Evolutionary conservation across 2,113 vertebrate genomes (phyloP).

Genomic region (Thinocorus orbignyianus): DNA sequence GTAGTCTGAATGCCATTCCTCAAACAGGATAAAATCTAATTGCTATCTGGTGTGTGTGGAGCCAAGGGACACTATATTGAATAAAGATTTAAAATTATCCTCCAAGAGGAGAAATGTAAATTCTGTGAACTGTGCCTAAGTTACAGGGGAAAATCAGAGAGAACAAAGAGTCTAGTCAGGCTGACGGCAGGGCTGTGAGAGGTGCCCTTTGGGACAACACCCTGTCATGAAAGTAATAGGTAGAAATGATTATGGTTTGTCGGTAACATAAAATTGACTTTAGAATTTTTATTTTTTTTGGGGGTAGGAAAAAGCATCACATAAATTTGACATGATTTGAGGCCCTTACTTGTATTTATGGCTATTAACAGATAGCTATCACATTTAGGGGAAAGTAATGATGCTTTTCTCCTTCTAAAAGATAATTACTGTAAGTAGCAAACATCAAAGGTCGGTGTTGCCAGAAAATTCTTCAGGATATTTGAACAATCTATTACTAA

Average conservation of each 20-base stretch:
- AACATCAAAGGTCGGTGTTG: not conserved
- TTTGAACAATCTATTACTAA: not conserved
- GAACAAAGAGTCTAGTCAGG: not conserved
- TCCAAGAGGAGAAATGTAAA: not conserved
- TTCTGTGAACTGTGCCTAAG: not conserved
- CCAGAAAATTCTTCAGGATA: not conserved
- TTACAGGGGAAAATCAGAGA: not conserved
- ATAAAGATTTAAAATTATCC: not conserved
- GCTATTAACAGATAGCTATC: not conserved
- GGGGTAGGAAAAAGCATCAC: not conserved
- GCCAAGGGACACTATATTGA: not conserved
- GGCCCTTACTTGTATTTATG: not conserved
- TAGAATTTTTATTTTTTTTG: not conserved
- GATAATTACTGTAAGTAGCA: not conserved
- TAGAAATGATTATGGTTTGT: not conserved
- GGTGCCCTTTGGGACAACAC: not conserved
- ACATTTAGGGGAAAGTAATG: not conserved
- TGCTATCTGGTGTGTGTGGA: not conserved
- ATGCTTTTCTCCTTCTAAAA: not conserved
- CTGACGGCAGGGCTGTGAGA: not conserved
- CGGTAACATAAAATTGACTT: not conserved
- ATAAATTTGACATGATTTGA: not conserved
- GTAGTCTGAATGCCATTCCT: not conserved
- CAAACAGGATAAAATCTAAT: not conserved
- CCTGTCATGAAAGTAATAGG: not conserved